Evolutionary conservation across 2,888 invertebrate genomes (phyloP).

Genomic region (Allacma fusca): DNA sequence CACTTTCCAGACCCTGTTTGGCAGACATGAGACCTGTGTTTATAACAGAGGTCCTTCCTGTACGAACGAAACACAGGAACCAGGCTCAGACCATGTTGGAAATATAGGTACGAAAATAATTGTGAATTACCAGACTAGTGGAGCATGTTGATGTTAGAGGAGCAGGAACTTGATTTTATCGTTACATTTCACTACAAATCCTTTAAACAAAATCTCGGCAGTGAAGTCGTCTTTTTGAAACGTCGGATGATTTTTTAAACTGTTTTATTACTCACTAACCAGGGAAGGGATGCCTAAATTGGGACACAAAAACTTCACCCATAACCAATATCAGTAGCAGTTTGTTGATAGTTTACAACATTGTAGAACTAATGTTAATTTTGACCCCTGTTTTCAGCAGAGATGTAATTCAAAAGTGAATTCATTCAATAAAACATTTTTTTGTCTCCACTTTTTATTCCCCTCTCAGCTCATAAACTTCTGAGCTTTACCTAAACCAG

Average conservation of each 20-base stretch:
- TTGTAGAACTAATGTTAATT: background rate
- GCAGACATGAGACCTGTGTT: background rate
- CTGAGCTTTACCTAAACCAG: background rate
- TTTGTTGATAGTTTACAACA: background rate
- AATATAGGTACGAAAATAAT: constrained; percentile 11
- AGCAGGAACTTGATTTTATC: constrained; percentile 38
- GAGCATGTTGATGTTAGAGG: constrained; percentile 24
- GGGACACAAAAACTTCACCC: too few species aligned
- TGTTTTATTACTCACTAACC: too few species aligned
- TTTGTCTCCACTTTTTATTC: background rate
- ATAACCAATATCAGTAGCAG: too few species aligned
- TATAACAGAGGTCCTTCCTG: constrained; percentile 4
- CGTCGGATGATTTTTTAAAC: too few species aligned
- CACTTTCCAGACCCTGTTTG: background rate
- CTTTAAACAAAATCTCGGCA: constrained; percentile 27
- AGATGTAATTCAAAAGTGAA: background rate
- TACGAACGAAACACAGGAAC: background rate
- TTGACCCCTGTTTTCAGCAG: constrained; percentile 1
- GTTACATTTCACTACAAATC: constrained; percentile 1
- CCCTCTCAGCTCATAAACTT: constrained; percentile 5
- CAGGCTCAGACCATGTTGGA: background rate
- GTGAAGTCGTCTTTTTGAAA: background rate
- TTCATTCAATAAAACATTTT: background rate
- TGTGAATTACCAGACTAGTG: constrained; percentile 17
- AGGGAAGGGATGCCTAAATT: too few species aligned